Evolutionary conservation across 2,113 vertebrate species (phyloP), one percentile per base, ranked within the genome.

Genomic region (Channa maculata): DNA sequence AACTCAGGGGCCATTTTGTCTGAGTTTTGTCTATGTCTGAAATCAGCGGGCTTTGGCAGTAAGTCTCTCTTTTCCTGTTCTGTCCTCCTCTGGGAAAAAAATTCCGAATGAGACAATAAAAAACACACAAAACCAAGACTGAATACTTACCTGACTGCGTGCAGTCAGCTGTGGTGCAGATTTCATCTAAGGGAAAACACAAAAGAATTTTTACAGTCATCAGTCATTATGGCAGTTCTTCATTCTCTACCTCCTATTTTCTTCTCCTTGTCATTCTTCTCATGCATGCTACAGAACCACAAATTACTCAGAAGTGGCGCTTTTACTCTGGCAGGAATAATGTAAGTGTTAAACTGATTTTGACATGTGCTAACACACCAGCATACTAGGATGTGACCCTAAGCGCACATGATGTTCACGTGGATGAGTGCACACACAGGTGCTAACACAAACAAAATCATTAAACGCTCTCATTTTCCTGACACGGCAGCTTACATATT

Each of bases 121-220:
- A 45, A 36, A 75, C 9, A 85, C 11, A 48, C 43, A 67, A 24
- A 24, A 24, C 24, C 24, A 24, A 24, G 24, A 24, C 24, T 24
- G 24, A 24, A 24, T 73, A 73, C 95, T 96, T 95, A 98, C 97
- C 97, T 94, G 97, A 96, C 79, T 95, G 95, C 84, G 96, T 97
- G 86, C 97, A 99, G 82, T 96, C 96, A 71, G 97, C 90, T 14
- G 97, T 95, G 80, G 97, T 97, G 91, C 97, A 98, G 87, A 98
- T 82, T 33, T 94, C 95, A 92, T 96, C 97, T 99, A 69, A 55
- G 85, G 90, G 89, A 86, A 90, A 89, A 84, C 46, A n/a, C 71
- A 85, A 82, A 79, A 91, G 33, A 87, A 68, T 73, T 83, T 69
- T 84, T 53, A 41, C 62, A 64, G 52, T 77, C 69, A 86, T 73